Evolutionary conservation across 2,888 invertebrate genomes (phyloP).

Genomic region (Elegia similella): DNA sequence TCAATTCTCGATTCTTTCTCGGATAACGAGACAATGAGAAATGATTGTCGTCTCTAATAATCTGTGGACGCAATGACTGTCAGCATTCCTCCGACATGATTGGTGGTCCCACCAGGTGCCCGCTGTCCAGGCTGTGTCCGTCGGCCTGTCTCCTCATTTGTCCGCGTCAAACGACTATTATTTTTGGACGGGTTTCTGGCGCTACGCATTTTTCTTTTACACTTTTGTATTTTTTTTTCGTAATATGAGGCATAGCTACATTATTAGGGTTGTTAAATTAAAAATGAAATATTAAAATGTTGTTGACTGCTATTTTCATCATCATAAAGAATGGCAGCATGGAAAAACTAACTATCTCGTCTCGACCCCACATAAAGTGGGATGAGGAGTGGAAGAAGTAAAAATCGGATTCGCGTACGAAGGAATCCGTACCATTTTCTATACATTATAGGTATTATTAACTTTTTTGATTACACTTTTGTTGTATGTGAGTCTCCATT

Average conservation of each 20-base stretch:
- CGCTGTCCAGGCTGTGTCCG: constrained; percentile 32
- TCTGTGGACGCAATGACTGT: constrained; percentile 10
- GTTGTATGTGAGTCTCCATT: too few relatives aligned
- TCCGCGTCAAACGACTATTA: constrained; percentile 45
- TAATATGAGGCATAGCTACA: not conserved
- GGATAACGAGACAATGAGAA: constrained; percentile 29
- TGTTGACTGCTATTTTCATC: too few relatives aligned
- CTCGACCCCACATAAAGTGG: too few relatives aligned
- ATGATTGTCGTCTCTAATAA: constrained; percentile 26
- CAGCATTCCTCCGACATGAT: constrained; percentile 9
- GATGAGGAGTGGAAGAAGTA: too few relatives aligned
- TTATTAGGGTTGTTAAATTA: not conserved
- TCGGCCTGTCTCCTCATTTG: constrained; percentile 42
- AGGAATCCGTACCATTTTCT: too few relatives aligned
- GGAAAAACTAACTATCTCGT: too few relatives aligned
- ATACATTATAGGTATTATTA: too few relatives aligned
- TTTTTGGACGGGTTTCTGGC: constrained; percentile 36
- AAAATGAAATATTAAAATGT: not conserved
- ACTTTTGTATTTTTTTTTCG: constrained; percentile 20
- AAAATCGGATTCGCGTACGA: too few relatives aligned
- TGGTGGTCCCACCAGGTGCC: constrained; percentile 39
- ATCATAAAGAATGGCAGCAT: too few relatives aligned
- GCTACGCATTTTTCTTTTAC: constrained; percentile 31
- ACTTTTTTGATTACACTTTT: too few relatives aligned
- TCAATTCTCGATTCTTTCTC: constrained; percentile 23